Conservation (phyloP, 2,888 invertebrate genomes). For the Apotomis betuletana region DNA sequence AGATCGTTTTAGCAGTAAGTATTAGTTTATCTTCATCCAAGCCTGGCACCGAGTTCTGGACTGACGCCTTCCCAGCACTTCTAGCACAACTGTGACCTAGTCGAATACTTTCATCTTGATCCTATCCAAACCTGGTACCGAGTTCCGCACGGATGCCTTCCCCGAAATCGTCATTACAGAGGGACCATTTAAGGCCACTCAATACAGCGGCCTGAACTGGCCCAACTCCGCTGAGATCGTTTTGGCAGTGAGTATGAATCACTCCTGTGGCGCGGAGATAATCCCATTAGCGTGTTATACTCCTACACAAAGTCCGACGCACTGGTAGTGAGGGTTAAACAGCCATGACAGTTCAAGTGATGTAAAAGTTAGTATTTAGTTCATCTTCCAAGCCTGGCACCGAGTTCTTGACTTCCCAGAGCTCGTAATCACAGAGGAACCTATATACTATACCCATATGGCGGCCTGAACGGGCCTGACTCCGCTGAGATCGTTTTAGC, state of each 20-base stretch:
- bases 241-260: slow-evolving; percentile 64
- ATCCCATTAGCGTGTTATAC: no score
- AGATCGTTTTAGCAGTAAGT: slow-evolving; percentile 65
- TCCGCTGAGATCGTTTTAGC: slow-evolving; percentile 56
- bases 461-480: not conserved
- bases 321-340: no score
- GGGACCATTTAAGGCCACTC: not conserved
- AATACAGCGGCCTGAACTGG: not conserved
- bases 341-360: no score
- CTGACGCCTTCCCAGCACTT: no score
- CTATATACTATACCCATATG: no score
- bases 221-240: not conserved
- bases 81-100: no score
- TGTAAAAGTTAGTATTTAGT: slow-evolving; percentile 38
- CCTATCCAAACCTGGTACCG: slow-evolving; percentile 90
- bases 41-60: not conserved
- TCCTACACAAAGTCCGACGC: no score
- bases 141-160: slow-evolving; percentile 79
- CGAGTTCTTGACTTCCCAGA: slow-evolving; percentile 59
- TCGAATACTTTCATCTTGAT: slow-evolving; percentile 86
- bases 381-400: no score
- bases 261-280: no score
- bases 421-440: not conserved
- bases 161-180: slow-evolving; percentile 52
- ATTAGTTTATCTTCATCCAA: no score